These are phyloP conservation scores for Brachyhypopomus occidentalis DNA, from an alignment of 2,113 vertebrate genomes.

Conservation along the genomic window DNA sequence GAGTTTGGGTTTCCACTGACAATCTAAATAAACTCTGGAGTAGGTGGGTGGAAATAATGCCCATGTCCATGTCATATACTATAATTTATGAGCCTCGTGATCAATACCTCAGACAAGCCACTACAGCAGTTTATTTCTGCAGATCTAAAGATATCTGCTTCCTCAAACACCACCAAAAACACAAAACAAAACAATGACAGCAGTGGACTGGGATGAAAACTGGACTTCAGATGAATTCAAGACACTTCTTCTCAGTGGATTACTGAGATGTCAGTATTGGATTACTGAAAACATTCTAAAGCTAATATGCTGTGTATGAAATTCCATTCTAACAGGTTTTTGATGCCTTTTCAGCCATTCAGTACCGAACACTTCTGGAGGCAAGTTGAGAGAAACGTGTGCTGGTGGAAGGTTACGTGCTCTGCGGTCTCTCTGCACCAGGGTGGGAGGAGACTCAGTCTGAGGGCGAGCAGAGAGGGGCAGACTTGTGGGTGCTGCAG, in stretches of 20 bases:
- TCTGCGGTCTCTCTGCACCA: no score
- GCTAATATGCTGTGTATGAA: no score
- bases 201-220: background rate
- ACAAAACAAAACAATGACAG: background rate
- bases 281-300: no score
- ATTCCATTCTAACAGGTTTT: no score
- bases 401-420: no score
- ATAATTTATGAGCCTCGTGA: constrained; percentile 43
- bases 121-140: background rate
- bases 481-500: constrained; percentile 67
- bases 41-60: constrained; percentile 13
- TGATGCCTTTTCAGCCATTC: no score
- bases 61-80: constrained; percentile 25
- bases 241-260: background rate
- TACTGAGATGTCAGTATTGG: background rate
- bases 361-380: no score
- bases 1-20: constrained; percentile 48
- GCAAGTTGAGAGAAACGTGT: no score
- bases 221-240: background rate
- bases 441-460: background rate
- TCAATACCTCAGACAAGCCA: constrained; percentile 16
- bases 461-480: constrained; percentile 44
- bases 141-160: constrained; percentile 1
- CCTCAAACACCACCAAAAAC: constrained; percentile 1
- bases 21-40: constrained; percentile 38